Evolutionary conservation across 2,113 vertebrate genomes (phyloP).

Genomic region (Prunella himalayana): DNA sequence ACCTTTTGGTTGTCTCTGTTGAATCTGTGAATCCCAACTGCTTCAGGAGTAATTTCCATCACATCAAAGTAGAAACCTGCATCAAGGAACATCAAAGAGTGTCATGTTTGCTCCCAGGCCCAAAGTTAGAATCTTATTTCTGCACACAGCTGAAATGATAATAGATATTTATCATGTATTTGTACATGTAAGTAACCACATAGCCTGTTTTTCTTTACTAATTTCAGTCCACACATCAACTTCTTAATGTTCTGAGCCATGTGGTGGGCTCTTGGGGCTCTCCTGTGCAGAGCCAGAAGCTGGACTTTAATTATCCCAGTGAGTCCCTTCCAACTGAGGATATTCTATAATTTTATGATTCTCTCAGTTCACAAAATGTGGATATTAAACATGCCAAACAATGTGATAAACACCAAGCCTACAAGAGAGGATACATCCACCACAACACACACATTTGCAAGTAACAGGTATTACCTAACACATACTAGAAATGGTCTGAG

Average conservation of each 20-base stretch:
- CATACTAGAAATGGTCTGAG: neutral
- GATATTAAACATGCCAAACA: neutral
- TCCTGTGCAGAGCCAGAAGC: neutral
- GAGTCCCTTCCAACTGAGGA: neutral
- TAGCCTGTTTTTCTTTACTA: neutral
- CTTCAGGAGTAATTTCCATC: slow-evolving; percentile 91
- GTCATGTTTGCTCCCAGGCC: neutral
- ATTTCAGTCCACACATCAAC: neutral
- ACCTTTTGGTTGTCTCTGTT: slow-evolving; percentile 77
- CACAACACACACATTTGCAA: neutral
- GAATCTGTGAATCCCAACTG: slow-evolving; percentile 83
- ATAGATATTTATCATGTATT: neutral
- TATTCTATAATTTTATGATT: neutral
- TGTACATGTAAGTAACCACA: neutral
- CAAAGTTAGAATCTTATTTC: neutral
- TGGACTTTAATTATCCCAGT: neutral
- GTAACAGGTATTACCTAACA: neutral
- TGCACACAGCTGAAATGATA: neutral
- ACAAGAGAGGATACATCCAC: neutral
- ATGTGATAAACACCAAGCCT: neutral
- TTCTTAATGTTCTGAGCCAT: neutral
- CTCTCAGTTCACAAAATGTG: neutral
- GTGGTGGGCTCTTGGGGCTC: neutral
- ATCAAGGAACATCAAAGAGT: slow-evolving; percentile 10
- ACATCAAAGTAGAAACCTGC: slow-evolving; percentile 90